These are phyloP conservation scores for Rhagonycha lutea DNA, from an alignment of 2,888 invertebrate species.

Conservation along the genomic window DNA sequence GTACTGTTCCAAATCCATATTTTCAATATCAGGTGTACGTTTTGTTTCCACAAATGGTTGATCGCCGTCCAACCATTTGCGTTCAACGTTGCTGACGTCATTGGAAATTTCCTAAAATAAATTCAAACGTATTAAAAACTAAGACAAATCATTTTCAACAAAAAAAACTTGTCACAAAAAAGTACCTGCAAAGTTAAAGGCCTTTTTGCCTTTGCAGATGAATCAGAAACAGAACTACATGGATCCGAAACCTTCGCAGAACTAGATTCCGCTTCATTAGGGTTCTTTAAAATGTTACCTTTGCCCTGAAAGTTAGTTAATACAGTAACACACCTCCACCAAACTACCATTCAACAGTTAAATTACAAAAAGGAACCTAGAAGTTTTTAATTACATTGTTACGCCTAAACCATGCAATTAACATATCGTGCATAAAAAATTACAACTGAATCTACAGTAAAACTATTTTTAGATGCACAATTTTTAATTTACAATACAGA, in stretches of 20 bases:
- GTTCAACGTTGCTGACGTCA: slow-evolving; percentile 61
- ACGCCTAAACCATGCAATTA: not conserved
- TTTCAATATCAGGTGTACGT: slow-evolving; percentile 77
- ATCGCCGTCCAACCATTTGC: slow-evolving; percentile 70
- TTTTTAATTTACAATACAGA: not conserved
- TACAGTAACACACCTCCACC: slow-evolving; percentile 35
- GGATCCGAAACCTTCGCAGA: slow-evolving; percentile 49
- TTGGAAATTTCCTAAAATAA: slow-evolving; percentile 62
- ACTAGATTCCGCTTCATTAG: slow-evolving; percentile 46
- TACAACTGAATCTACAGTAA: not conserved
- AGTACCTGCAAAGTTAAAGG: slow-evolving; percentile 65
- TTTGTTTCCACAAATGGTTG: slow-evolving; percentile 66
- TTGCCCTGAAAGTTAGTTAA: slow-evolving; percentile 56
- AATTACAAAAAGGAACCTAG: slow-evolving; percentile 2
- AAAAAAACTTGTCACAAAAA: not conserved
- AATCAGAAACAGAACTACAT: slow-evolving; percentile 47
- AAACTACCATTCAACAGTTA: not conserved
- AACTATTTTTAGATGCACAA: not conserved
- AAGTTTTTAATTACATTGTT: not conserved
- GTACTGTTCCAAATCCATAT: slow-evolving; percentile 71
- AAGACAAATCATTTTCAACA: slow-evolving; percentile 16
- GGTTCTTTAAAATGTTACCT: slow-evolving; percentile 55
- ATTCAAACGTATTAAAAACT: slow-evolving; percentile 44
- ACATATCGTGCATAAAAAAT: not conserved
- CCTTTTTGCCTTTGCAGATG: slow-evolving; percentile 60